Conservation (phyloP, 1,140 invertebrate genomes). For the Zaprionus ghesquierei region DNA sequence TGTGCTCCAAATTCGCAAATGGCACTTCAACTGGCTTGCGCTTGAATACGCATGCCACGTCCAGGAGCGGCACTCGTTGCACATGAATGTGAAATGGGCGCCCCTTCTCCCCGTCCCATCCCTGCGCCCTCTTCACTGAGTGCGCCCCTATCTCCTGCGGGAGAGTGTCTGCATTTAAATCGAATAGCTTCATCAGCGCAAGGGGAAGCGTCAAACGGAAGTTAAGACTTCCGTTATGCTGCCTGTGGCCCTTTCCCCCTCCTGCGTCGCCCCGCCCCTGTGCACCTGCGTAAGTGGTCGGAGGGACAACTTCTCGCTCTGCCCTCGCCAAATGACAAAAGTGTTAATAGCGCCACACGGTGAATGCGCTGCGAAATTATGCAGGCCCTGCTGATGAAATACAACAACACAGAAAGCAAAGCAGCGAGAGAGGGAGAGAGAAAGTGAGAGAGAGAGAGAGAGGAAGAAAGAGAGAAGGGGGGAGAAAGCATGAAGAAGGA, state of each 20-base stretch:
- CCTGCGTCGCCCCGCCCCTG: not conserved
- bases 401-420: constrained; percentile 39
- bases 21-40: constrained; percentile 76
- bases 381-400: constrained; percentile 73
- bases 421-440: not conserved
- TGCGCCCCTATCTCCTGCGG: not conserved
- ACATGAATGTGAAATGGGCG: constrained; percentile 62
- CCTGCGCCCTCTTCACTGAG: constrained; percentile 23
- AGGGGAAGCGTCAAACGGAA: constrained; percentile 62
- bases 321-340: constrained; percentile 75
- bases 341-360: constrained; percentile 76
- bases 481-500: constrained; percentile 1
- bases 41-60: constrained; percentile 75
- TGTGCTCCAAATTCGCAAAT: constrained; percentile 71
- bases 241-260: not conserved
- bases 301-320: not conserved
- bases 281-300: not conserved
- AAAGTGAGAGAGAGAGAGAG: not conserved
- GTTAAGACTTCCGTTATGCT: constrained; percentile 63
- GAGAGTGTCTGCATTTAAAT: not conserved
- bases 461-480: not conserved
- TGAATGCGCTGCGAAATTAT: constrained; percentile 67
- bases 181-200: not conserved
- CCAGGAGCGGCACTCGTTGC: constrained; percentile 47
- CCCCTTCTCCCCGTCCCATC: not conserved